These are phyloP conservation scores for Notolepis coatsorum DNA, from an alignment of 2,797 vertebrate genomes.

Conservation along the genomic window DNA sequence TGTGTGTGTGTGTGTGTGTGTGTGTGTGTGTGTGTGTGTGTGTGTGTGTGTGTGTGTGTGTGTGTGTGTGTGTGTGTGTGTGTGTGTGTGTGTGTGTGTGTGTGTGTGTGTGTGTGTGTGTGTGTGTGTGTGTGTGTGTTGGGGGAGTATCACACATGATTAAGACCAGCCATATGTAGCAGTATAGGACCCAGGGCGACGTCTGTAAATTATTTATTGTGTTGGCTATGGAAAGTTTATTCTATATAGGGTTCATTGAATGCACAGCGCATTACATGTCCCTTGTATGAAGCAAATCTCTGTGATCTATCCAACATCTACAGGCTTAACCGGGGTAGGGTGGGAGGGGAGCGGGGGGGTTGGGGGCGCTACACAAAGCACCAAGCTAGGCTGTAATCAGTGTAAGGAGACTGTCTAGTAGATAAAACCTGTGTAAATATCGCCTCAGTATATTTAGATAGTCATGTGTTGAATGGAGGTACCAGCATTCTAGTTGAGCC, in stretches of 20 bases:
- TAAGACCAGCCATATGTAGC: background rate
- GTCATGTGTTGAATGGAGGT: constrained; percentile 65
- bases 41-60: background rate
- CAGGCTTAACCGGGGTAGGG: too few species aligned
- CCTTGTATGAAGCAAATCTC: background rate
- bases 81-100: background rate
- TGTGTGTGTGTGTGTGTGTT: background rate
- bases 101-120: background rate
- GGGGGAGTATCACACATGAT: background rate
- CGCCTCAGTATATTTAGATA: constrained; percentile 59
- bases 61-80: background rate
- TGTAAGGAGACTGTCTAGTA: constrained; percentile 36
- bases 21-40: background rate
- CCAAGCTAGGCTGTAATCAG: constrained; percentile 37
- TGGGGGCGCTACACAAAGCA: constrained; percentile 35
- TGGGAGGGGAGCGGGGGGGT: constrained; percentile 23
- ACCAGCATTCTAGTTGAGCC: constrained; percentile 56
- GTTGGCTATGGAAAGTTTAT: constrained; percentile 13
- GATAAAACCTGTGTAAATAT: constrained; percentile 72
- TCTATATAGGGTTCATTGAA: background rate
- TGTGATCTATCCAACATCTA: too few species aligned
- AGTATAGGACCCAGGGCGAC: background rate
- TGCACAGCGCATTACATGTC: background rate
- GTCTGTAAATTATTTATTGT: constrained; percentile 20
- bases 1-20: background rate